Evolutionary conservation across 2,113 vertebrate genomes (phyloP).

Genomic region (Meriones unguiculatus): DNA sequence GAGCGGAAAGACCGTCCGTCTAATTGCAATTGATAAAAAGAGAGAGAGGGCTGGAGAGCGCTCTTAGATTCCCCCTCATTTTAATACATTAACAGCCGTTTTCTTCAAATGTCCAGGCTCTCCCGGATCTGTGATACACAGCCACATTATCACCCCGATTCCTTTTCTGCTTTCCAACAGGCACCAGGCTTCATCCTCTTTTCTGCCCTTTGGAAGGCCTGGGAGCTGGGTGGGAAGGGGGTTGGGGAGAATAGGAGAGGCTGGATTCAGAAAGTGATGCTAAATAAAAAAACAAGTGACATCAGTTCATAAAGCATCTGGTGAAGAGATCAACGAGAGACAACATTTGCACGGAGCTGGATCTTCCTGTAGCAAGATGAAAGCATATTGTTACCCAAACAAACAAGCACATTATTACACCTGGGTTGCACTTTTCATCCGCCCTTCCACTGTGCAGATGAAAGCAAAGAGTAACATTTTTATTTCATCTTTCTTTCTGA

Average conservation of each 20-base stretch:
- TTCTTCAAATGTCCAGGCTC: slow-evolving; percentile 71
- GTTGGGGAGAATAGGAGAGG: slow-evolving; percentile 15
- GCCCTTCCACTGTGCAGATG: not conserved
- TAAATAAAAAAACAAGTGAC: not conserved
- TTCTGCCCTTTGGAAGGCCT: slow-evolving; percentile 67
- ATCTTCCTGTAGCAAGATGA: slow-evolving; percentile 79
- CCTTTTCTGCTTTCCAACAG: slow-evolving; percentile 51
- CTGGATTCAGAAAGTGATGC: slow-evolving; percentile 63
- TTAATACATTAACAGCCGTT: slow-evolving; percentile 78
- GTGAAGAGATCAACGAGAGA: slow-evolving; percentile 80
- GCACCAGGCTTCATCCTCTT: slow-evolving; percentile 23
- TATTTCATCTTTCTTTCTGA: slow-evolving; percentile 62
- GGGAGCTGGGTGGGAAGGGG: slow-evolving; percentile 21
- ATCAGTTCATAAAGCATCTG: slow-evolving; percentile 77
- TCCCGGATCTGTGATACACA: slow-evolving; percentile 63
- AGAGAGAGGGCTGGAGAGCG: not conserved
- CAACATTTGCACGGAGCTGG: slow-evolving; percentile 77
- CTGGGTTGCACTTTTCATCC: slow-evolving; percentile 46
- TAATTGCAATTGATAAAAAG: slow-evolving; percentile 89
- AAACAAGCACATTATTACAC: slow-evolving; percentile 81
- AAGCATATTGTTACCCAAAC: slow-evolving; percentile 86
- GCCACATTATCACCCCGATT: slow-evolving; percentile 69
- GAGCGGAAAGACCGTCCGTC: slow-evolving; percentile 90
- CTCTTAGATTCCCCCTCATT: slow-evolving; percentile 69
- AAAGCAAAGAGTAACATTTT: slow-evolving; percentile 68